Base-by-base conservation (phyloP, 1,140 invertebrate species). In the Dendrolimus kikuchii region DNA sequence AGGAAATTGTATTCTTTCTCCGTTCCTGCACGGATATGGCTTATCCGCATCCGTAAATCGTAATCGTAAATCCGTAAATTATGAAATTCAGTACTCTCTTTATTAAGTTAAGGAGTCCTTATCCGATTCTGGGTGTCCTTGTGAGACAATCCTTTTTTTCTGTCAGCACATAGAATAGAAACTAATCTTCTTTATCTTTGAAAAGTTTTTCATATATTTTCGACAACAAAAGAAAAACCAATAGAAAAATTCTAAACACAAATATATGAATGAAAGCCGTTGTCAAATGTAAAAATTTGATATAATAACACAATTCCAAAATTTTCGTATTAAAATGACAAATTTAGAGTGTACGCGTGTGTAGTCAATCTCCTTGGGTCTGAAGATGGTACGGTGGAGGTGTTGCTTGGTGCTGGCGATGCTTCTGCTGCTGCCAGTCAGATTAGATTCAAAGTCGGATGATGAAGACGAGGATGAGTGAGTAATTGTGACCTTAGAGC, bases 321-420 rank as follows among this genome's bases (percentile, higher is more conserved):
- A 48, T 71, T 77, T 80, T 54, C 62, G 68, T 65, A 49, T 59
- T 75, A 81, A 77, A 76, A 83, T 83, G 80, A 75, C 64, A 83
- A 83, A 85, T 81, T 59, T 64, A 72, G 55, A 51, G 77, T 79
- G 71, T 71, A 53, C 43, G 47, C 43, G 49, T 59, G 54, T 59
- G 57, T 68, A 68, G 55, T 62, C 51, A 57, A 47, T 65, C 61
- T 43, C 56, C 53, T 46, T 54, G 9, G 64, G 49, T 43, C 40
- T 60, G 62, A 49, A 67, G 52, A 81, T 81, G 78, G 66, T 80
- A 6, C 65, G 68, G 64, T 83, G 78, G 80, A 70, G 68, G 68
- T 70, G 59, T 44, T 71, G 67, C 51, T 40, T 85, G 38, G 56
- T 81, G 48, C 51, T 83, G 53, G 71, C 77, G 10, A 66, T 78